Conservation (phyloP, 2,113 vertebrate genomes). For the Vidua macroura region DNA sequence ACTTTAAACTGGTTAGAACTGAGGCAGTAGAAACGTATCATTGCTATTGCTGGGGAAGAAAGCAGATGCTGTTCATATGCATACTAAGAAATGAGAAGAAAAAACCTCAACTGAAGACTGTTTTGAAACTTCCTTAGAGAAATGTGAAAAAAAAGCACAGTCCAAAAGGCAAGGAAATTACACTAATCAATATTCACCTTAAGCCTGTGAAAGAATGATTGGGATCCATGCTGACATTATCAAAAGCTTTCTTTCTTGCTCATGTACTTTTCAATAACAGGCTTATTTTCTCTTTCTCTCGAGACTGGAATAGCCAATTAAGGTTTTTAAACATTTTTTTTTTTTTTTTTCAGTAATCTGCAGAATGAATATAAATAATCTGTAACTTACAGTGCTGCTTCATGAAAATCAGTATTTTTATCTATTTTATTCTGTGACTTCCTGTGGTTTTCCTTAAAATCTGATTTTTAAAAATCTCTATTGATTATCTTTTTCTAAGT, state of each 20-base stretch:
- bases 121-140: background rate
- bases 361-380: background rate
- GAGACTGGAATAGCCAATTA: conserved; percentile 7
- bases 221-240: background rate
- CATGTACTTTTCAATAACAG: background rate
- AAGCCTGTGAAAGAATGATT: background rate
- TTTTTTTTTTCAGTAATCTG: conserved; percentile 24
- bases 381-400: background rate
- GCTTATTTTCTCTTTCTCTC: background rate
- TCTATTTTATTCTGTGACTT: background rate
- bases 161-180: background rate
- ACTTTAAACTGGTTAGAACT: conserved; percentile 3
- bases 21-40: background rate
- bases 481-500: background rate
- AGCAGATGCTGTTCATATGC: background rate
- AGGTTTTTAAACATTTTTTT: background rate
- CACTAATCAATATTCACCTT: conserved; percentile 20
- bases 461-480: background rate
- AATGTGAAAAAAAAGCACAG: background rate
- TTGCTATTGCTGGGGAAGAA: background rate
- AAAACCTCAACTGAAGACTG: background rate
- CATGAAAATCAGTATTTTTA: background rate
- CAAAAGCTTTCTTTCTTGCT: conserved; percentile 20
- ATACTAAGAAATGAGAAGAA: background rate
- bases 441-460: background rate